Evolutionary conservation across 2,888 invertebrate species (phyloP).

Genomic region (Thecocarcelia acutangulata): DNA sequence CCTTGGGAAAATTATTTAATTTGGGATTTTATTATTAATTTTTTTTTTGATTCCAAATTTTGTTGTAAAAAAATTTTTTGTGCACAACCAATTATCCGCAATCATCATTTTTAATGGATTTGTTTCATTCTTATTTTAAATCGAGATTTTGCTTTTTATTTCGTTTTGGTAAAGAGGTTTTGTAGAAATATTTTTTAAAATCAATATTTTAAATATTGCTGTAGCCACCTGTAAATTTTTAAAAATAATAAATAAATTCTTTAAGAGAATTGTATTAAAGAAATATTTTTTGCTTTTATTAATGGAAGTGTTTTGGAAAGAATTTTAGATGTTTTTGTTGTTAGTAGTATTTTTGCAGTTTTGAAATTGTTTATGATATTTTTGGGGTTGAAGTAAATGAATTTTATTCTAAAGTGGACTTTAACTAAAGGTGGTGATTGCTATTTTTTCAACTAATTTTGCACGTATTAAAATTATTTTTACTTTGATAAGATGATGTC

Average conservation of each 20-base stretch:
- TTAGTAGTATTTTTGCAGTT: background rate
- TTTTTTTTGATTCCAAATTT: slow-evolving; percentile 58
- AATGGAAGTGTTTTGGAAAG: slow-evolving; percentile 36
- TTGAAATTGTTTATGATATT: slow-evolving; percentile 6
- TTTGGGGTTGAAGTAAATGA: slow-evolving; percentile 2
- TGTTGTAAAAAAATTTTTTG: slow-evolving; percentile 70
- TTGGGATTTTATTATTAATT: slow-evolving; percentile 31
- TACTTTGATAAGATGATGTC: background rate
- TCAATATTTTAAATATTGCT: slow-evolving; percentile 32
- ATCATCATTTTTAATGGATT: slow-evolving; percentile 76
- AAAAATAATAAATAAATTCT: slow-evolving; percentile 22
- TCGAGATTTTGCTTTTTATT: slow-evolving; percentile 74
- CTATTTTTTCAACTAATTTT: slow-evolving; percentile 11
- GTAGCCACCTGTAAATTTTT: slow-evolving; percentile 50
- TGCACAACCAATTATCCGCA: slow-evolving; percentile 82
- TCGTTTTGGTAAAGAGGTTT: slow-evolving; percentile 9
- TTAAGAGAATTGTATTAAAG: background rate
- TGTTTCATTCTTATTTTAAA: slow-evolving; percentile 75
- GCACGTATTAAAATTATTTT: background rate
- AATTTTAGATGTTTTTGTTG: slow-evolving; percentile 3
- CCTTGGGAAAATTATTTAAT: slow-evolving; percentile 23
- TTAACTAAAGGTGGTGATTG: slow-evolving; percentile 9
- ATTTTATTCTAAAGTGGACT: slow-evolving; percentile 26
- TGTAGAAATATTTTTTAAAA: slow-evolving; percentile 56
- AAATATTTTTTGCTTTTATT: slow-evolving; percentile 8